Percentiles rank a stretch among this genome's conserved stretches.
Evolutionary conservation across 2,888 invertebrate species (phyloP).

Genomic region (Drosophila bunnanda): DNA sequence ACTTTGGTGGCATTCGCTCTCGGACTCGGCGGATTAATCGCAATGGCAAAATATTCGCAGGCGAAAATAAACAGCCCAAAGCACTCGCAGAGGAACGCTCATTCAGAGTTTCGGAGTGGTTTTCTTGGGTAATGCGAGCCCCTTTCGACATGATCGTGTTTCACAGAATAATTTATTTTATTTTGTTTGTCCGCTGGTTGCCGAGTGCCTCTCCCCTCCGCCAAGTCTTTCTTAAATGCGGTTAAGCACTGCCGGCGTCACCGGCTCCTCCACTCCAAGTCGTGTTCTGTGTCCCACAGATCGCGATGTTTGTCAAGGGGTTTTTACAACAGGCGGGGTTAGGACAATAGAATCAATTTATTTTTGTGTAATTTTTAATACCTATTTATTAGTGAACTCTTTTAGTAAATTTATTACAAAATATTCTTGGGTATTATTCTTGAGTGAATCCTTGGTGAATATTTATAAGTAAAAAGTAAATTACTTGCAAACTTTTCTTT

Average conservation of each 20-base stretch:
- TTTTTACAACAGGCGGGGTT: neutral
- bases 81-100: conserved; percentile 22
- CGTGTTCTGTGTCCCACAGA: conserved; percentile 26
- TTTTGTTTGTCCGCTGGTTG: conserved; percentile 56
- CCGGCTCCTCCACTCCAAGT: conserved; percentile 16
- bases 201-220: conserved; percentile 40
- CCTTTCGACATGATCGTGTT: conserved; percentile 72
- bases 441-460: no score
- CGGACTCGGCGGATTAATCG: conserved; percentile 19
- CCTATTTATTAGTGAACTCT: no score
- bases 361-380: neutral
- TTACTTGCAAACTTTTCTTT: no score
- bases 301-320: conserved; percentile 12
- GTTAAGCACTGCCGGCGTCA: conserved; percentile 68
- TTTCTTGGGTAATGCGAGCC: conserved; percentile 70
- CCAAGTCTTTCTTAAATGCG: conserved; percentile 66
- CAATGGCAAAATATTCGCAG: conserved; percentile 12
- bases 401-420: no score
- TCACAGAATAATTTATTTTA: conserved; percentile 64
- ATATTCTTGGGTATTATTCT: no score
- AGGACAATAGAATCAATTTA: neutral
- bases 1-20: conserved; percentile 43
- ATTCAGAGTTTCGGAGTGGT: conserved; percentile 54
- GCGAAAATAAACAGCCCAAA: conserved; percentile 14
- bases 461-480: no score